Evolutionary conservation across 2,113 vertebrate species (phyloP).

Genomic region (Lichenostomus cassidix): DNA sequence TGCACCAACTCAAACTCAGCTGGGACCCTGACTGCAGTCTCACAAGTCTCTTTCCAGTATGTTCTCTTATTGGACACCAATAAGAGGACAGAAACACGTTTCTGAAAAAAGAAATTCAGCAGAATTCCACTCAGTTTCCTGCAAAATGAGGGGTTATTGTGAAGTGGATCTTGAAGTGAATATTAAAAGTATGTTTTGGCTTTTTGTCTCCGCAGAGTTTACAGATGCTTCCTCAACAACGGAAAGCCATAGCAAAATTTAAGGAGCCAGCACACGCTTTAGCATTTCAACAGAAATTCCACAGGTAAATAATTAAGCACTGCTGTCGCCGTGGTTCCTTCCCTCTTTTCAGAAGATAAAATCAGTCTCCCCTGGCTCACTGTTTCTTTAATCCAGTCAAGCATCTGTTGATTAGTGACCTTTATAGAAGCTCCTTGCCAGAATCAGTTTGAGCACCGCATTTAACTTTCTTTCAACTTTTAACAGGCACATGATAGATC

Average conservation of each 20-base stretch:
- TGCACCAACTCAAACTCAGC: background rate
- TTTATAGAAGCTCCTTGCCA: background rate
- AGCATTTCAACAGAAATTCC: conserved; percentile 95
- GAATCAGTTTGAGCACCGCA: background rate
- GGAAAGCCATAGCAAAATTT: conserved; percentile 95
- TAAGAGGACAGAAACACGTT: background rate
- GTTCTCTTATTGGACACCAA: background rate
- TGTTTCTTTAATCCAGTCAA: background rate
- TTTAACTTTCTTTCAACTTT: conserved; percentile 26
- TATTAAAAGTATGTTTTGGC: background rate
- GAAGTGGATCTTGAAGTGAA: background rate
- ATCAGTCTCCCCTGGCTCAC: background rate
- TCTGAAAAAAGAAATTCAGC: background rate
- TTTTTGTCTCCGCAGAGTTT: conserved; percentile 81
- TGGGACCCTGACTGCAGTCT: background rate
- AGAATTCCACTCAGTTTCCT: background rate
- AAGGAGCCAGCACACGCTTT: conserved; percentile 87
- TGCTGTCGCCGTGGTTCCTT: background rate
- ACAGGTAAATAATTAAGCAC: conserved; percentile 80
- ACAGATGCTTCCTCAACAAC: conserved; percentile 93
- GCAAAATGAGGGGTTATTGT: background rate
- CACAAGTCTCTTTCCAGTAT: background rate
- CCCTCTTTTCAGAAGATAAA: conserved; percentile 6
- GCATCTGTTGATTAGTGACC: background rate
- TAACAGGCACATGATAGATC: conserved; percentile 96